Conservation (phyloP, 2,888 invertebrate genomes). For the Malachius bipustulatus region DNA sequence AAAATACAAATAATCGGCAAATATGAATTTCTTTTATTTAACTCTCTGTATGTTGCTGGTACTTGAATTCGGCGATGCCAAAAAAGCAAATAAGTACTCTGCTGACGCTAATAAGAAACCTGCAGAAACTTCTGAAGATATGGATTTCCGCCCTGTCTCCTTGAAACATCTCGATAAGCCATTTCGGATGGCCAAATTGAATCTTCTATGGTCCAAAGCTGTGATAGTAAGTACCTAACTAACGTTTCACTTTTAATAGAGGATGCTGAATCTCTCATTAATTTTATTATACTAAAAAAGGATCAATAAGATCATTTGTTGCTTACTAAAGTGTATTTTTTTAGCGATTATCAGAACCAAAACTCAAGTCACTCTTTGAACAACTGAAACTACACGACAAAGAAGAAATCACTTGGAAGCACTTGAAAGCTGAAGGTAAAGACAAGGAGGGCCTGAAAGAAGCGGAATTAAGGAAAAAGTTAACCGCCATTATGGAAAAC, state of each 20-base stretch:
- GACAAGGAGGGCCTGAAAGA: conserved; percentile 82
- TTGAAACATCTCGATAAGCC: conserved; percentile 69
- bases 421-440: conserved; percentile 65
- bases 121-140: conserved; percentile 29
- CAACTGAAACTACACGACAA: conserved; percentile 89
- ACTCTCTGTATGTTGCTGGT: too few relatives aligned
- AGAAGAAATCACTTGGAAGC: conserved; percentile 77
- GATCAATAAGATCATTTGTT: not conserved
- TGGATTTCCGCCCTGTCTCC: conserved; percentile 30
- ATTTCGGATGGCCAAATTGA: conserved; percentile 82
- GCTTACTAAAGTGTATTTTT: conserved; percentile 20
- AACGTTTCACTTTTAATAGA: too few relatives aligned
- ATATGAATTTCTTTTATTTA: too few relatives aligned
- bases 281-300: too few relatives aligned
- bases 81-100: conserved; percentile 50
- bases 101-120: conserved; percentile 44
- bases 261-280: too few relatives aligned
- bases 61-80: too few relatives aligned
- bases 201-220: conserved; percentile 82
- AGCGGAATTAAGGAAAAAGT: conserved; percentile 64
- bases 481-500: conserved; percentile 69
- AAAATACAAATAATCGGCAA: too few relatives aligned
- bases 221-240: conserved; percentile 63
- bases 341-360: conserved; percentile 70
- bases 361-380: conserved; percentile 74